phyloP scores from a whole-genome alignment of 2,888 invertebrate species.

The Plebejus argus region DNA sequence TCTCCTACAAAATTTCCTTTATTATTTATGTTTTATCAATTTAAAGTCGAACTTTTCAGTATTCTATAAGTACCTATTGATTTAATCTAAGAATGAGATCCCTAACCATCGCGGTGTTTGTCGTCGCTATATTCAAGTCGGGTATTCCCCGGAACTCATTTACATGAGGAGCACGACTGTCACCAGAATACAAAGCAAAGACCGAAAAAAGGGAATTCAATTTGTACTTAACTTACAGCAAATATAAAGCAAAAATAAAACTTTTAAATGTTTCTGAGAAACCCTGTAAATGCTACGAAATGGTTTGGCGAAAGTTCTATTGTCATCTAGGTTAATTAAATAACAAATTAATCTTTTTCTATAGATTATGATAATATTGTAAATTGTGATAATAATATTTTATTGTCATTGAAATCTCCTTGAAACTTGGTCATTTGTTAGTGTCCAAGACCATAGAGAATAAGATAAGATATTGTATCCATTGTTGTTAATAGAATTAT shows the following conservation, averaged over 20 bases:
- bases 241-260: conserved; percentile 17
- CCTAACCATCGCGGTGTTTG: background rate
- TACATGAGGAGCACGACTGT: conserved; percentile 6
- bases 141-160: background rate
- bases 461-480: conserved; percentile 17
- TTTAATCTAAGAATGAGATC: background rate
- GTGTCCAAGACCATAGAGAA: background rate
- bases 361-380: background rate
- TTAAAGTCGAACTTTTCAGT: background rate
- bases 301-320: background rate
- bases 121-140: background rate
- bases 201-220: conserved; percentile 23
- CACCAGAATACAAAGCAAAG: conserved; percentile 20
- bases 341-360: background rate
- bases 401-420: background rate
- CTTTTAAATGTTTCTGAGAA: background rate
- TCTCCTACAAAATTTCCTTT: too few relatives aligned
- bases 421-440: background rate
- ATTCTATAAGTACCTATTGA: background rate
- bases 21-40: too few relatives aligned
- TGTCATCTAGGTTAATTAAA: background rate
- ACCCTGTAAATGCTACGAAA: background rate
- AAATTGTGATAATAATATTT: too few relatives aligned
- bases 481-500: conserved; percentile 33
- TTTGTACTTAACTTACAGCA: background rate